These are phyloP conservation scores for Tinea pellionella DNA, from an alignment of 2,888 invertebrate genomes.

Conservation along the genomic window DNA sequence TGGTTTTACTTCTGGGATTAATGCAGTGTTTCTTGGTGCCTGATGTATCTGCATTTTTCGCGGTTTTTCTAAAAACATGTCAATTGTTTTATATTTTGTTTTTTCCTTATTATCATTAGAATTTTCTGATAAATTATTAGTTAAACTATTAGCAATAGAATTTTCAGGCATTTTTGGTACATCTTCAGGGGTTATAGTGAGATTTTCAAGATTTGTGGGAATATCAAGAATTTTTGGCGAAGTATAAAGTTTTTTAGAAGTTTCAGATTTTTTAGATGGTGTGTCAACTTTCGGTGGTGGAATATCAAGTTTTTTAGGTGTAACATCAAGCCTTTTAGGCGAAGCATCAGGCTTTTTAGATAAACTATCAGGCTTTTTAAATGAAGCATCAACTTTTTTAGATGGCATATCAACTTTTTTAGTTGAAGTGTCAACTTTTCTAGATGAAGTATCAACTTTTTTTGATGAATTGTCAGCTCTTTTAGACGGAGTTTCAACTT, in stretches of 20 bases:
- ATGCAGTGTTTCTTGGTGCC: conserved; percentile 44
- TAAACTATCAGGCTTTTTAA: too few relatives aligned
- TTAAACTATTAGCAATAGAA: conserved; percentile 15
- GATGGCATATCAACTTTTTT: neutral
- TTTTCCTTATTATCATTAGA: conserved; percentile 33
- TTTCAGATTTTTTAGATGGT: neutral
- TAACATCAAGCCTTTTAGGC: neutral
- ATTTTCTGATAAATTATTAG: conserved; percentile 15
- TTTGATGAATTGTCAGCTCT: neutral
- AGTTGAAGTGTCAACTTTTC: neutral
- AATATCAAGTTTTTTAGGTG: too few relatives aligned
- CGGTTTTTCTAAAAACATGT: conserved; percentile 48
- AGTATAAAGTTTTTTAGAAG: too few relatives aligned
- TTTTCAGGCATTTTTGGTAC: conserved; percentile 22
- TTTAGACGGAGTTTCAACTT: neutral
- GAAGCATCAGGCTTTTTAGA: neutral
- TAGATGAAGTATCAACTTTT: neutral
- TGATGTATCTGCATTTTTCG: conserved; percentile 38
- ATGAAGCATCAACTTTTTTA: neutral
- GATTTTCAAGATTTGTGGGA: conserved; percentile 34
- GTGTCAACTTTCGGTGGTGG: too few relatives aligned
- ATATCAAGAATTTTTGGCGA: too few relatives aligned
- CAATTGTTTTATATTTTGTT: conserved; percentile 45
- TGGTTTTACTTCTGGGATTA: conserved; percentile 12
- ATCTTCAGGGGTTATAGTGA: conserved; percentile 38